Evolutionary conservation across 2,797 vertebrate genomes (phyloP), one percentile per base, ranked within the genome.

Genomic region (Centroberyx gerrardi): DNA sequence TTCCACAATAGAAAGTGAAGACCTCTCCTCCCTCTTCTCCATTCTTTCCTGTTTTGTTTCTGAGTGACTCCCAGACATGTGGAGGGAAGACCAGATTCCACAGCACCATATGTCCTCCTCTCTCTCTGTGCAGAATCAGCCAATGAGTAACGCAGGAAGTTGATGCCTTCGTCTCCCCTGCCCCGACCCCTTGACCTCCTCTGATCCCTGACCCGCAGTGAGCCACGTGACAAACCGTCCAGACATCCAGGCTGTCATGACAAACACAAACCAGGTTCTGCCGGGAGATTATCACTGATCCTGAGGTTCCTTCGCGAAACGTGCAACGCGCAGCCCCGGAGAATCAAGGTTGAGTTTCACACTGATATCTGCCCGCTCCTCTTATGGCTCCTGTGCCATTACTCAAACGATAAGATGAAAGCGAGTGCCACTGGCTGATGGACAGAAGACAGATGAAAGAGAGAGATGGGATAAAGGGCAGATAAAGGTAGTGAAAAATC

Each of bases 181-280:
- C 76, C 46, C 71, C 84, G 84, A 90, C 82, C 90, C 33, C 42
- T 9, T 87, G 87, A 91, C 89, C 90, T 69, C 67, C 68, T 86
- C 52, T 85, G 85, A 89, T 83, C 89, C 78, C 56, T 80, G 81
- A 87, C 87, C 90, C 77, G 69, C 13, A 8, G 63, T 6, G 2
- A 78, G 66, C 44, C 88, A 91, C 61, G 65, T 90, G 88, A 91
- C 75, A 44, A 76, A 74, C 80, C 71, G 36, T 63, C 55, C 75
- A 91, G 85, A 85, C 78, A 78, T 83, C 71, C 65, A 81, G 76
- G 74, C 89, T 91, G 87, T 90, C 90, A 84, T 44, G 78, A 85
- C 54, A 86, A 94, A 93, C 88, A 90, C 87, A 88, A 93, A 87
- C 85, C 88, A 93, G 91, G 74, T 88, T 88, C 74, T 69, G 73